Conservation (phyloP, 1,140 invertebrate species). For the Samia ricini region DNA sequence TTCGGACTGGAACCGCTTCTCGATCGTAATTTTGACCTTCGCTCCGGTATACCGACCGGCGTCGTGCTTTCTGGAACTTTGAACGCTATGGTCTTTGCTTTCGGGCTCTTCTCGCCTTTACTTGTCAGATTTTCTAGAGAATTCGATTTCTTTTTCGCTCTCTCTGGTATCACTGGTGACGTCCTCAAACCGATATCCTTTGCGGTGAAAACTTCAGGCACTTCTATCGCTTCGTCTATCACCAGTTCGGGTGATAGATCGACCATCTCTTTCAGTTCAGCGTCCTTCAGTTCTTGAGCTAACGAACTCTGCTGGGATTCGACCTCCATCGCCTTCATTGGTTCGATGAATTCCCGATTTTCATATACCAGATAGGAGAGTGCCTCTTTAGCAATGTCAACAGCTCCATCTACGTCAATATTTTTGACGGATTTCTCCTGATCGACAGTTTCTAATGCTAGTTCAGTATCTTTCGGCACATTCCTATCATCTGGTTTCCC, state of each 20-base stretch:
- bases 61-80: slow-evolving; percentile 61
- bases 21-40: slow-evolving; percentile 44
- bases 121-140: slow-evolving; percentile 61
- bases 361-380: slow-evolving; percentile 60
- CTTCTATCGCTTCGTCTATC: slow-evolving; percentile 56
- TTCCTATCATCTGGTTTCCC: slow-evolving; percentile 11
- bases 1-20: slow-evolving; percentile 68
- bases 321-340: slow-evolving; percentile 6
- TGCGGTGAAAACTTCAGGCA: slow-evolving; percentile 49
- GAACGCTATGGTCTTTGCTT: slow-evolving; percentile 64
- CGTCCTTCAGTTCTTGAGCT: slow-evolving; percentile 59
- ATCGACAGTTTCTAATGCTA: slow-evolving; percentile 20
- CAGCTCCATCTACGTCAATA: slow-evolving; percentile 16
- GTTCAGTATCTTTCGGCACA: slow-evolving; percentile 13
- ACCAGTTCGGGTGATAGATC: slow-evolving; percentile 65
- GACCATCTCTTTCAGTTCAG: slow-evolving; percentile 55
- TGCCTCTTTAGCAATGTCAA: slow-evolving; percentile 65
- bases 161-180: slow-evolving; percentile 53
- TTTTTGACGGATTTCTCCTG: slow-evolving; percentile 1
- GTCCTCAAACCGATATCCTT: slow-evolving; percentile 47
- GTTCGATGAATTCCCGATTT: slow-evolving; percentile 40
- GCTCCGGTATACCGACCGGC: slow-evolving; percentile 59
- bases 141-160: slow-evolving; percentile 66
- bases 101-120: slow-evolving; percentile 39
- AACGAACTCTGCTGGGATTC: slow-evolving; percentile 34